Evolutionary conservation across 1,140 invertebrate species (phyloP).

Genomic region (Lerema accius): DNA sequence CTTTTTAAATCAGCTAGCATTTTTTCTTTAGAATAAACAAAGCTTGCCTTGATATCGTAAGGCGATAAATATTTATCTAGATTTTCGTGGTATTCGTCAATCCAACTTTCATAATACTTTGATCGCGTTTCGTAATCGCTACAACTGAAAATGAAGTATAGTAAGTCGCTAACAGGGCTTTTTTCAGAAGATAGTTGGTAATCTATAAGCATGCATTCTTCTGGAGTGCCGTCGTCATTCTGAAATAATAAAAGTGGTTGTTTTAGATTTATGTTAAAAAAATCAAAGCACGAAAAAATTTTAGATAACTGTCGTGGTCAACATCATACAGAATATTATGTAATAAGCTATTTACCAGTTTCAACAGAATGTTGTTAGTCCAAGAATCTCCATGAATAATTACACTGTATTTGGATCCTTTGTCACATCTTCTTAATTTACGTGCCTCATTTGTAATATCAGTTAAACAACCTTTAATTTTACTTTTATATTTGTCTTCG

Average conservation of each 20-base stretch:
- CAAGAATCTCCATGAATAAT: slow-evolving; percentile 36
- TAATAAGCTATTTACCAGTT: slow-evolving; percentile 25
- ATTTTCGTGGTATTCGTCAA: slow-evolving; percentile 43
- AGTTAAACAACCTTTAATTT: slow-evolving; percentile 15
- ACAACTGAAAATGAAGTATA: slow-evolving; percentile 43
- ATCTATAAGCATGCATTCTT: slow-evolving; percentile 40
- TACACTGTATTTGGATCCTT: slow-evolving; percentile 32
- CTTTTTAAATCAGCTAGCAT: slow-evolving; percentile 43
- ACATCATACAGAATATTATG: neutral
- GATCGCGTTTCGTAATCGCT: slow-evolving; percentile 39
- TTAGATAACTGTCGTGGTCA: too few relatives aligned
- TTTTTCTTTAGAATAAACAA: slow-evolving; percentile 40
- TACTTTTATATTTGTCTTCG: slow-evolving; percentile 26
- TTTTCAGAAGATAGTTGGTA: slow-evolving; percentile 38
- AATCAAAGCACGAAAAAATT: too few relatives aligned
- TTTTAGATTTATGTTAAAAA: neutral
- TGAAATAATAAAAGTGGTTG: neutral
- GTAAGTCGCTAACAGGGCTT: slow-evolving; percentile 36
- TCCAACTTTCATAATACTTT: slow-evolving; percentile 42
- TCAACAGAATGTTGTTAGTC: slow-evolving; percentile 39
- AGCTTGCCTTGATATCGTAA: slow-evolving; percentile 36
- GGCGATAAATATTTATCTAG: slow-evolving; percentile 37
- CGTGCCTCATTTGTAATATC: neutral
- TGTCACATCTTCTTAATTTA: slow-evolving; percentile 16
- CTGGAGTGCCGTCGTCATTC: slow-evolving; percentile 32